Base-by-base conservation (phyloP, 2,113 vertebrate species). In the Sardina pilchardus region DNA sequence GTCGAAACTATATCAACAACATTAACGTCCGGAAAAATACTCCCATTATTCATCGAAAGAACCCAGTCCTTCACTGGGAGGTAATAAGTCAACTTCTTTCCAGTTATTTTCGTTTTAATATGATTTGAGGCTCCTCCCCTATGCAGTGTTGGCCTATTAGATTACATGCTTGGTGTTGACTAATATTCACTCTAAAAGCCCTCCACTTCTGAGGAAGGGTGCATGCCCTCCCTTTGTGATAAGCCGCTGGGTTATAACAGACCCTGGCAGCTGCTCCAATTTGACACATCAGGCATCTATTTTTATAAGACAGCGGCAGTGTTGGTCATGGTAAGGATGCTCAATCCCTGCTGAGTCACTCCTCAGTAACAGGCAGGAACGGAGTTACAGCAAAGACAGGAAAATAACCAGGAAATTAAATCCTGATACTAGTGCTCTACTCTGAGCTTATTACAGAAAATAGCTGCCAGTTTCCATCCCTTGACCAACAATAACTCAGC, bases 401-500 rank as follows among this genome's bases (percentile, higher is more conserved):
- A 67, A 67, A 67, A 67, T 67, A 36, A 78, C 12, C 30, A 78
- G 71, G 71, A 78, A 36, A 34, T 78, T 12, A 34, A 34, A 36
- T 36, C 36, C 71, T 16, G 34, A 14, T 50, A 4, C 71, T 34
- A 78, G 26, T 78, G 34, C 71, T 78, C 34, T 36, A 78, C 9
- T 67, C 30, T 30, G 1, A 34, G 8, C 3, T 71, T 71, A 71
- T 34, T 16, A 78, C 3, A 78, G 12, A 78, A 78, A 78, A 78
- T 78, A 78, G 71, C 71, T 78, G 71, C 71, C 71, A 36, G 71
- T 34, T 14, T 39, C 71, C 71, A 78, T 30, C 71, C 71, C 36
- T 78, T 34, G 14, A 12, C 71, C 4, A 78, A 36, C 71, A 78
- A 78, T 34, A 16, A 16, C 34, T n/a, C 71, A 78, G 16, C 71